Conservation (phyloP, 1,140 invertebrate species). For the Bicyclus anynana region DNA sequence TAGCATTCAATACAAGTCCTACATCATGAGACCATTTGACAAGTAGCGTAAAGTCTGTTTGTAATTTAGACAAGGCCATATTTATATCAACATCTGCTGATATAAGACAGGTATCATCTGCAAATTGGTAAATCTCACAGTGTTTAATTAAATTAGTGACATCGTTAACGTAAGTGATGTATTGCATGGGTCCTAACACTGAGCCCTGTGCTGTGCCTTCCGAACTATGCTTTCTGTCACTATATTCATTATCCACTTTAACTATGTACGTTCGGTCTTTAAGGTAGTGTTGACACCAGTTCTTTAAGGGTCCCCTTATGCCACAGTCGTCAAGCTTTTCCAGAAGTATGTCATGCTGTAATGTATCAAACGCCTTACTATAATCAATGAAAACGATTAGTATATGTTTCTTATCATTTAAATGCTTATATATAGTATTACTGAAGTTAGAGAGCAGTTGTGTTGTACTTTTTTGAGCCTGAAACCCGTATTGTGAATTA, state of each 20-base stretch:
- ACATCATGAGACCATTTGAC: conserved; percentile 19
- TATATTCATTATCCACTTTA: too few relatives aligned
- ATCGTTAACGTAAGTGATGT: too few relatives aligned
- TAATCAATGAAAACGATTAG: conserved; percentile 6
- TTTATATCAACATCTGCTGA: conserved; percentile 8
- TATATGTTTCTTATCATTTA: not conserved
- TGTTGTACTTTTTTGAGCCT: not conserved
- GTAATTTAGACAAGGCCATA: conserved; percentile 2
- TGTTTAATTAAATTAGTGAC: conserved; percentile 17
- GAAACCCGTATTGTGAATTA: conserved; percentile 1
- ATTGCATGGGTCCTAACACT: too few relatives aligned
- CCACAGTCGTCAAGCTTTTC: too few relatives aligned
- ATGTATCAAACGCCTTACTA: conserved; percentile 5
- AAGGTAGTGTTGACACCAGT: too few relatives aligned
- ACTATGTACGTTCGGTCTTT: too few relatives aligned
- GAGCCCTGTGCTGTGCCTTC: too few relatives aligned
- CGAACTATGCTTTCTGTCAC: too few relatives aligned
- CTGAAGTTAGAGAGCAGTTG: not conserved
- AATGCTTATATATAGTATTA: not conserved
- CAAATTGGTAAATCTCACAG: conserved; percentile 12
- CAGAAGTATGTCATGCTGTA: not conserved
- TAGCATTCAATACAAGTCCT: conserved; percentile 14
- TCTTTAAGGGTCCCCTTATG: too few relatives aligned
- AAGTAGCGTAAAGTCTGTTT: conserved; percentile 10
- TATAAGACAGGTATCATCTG: conserved; percentile 24